Percentiles rank a stretch among this genome's conserved stretches.
phyloP scores from a whole-genome alignment of 2,888 invertebrate genomes.

The Tetragnatha montana region DNA sequence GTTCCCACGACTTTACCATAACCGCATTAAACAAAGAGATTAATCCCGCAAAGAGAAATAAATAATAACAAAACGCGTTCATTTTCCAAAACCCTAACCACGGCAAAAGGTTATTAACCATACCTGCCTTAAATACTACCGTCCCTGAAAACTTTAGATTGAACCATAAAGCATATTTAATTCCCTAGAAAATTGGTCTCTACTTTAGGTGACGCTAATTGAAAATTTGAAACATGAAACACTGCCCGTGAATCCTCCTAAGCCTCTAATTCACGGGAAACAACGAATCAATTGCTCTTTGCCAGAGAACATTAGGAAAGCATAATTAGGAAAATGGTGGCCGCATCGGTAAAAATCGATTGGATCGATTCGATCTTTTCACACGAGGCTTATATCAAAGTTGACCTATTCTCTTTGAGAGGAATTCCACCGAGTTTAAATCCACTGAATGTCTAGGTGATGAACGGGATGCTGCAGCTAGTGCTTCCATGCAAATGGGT shows the following conservation, averaged over 20 bases:
- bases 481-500: neutral
- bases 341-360: slow-evolving; percentile 39
- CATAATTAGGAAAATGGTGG: slow-evolving; percentile 57
- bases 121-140: neutral
- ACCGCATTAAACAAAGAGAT: too few species aligned
- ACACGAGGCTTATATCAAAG: slow-evolving; percentile 24
- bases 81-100: neutral
- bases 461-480: neutral
- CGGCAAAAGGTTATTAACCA: neutral
- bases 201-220: slow-evolving; percentile 21
- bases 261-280: slow-evolving; percentile 35
- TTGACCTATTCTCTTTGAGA: neutral
- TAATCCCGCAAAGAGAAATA: too few species aligned
- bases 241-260: slow-evolving; percentile 18
- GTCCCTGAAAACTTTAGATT: neutral
- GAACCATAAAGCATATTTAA: neutral
- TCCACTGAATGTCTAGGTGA: neutral
- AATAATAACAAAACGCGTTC: too few species aligned
- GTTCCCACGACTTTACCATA: too few species aligned
- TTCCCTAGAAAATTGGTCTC: neutral
- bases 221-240: slow-evolving; percentile 28
- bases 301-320: slow-evolving; percentile 39
- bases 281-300: slow-evolving; percentile 55
- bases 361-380: slow-evolving; percentile 31
- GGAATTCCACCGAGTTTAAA: neutral